Base-by-base conservation (phyloP, 2,888 invertebrate genomes). In the Ethmia dodecea region DNA sequence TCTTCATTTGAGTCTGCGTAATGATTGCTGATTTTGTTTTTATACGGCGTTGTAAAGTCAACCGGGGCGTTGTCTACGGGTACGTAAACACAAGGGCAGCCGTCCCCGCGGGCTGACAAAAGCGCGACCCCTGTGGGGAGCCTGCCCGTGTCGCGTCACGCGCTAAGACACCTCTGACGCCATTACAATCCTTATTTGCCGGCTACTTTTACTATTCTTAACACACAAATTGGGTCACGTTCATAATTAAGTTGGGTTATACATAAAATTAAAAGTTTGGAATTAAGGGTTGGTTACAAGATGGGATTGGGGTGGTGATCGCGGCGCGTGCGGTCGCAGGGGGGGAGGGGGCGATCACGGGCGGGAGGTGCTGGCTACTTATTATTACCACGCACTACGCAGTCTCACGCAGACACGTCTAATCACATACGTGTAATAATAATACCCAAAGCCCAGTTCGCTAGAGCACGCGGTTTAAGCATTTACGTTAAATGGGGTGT, bases 371-470 rank as follows among this genome's bases (percentile, higher is more conserved):
- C 26, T 31, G 67, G 66, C 68, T 70, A 70, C 72, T 76, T 76
- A 76, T 77, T 73, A 77, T 72, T 75, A 72, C 64, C 63, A 61
- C 57, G 45, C 46, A 38, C n/a, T n/a, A n/a, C n/a, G 28, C 15
- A 38, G 52, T 47, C 45, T 46, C 56, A 47, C 53, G 47, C 58
- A 56, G 69, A 64, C 63, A 68, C 66, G 60, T 66, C 62, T 67
- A 61, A 63, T 66, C 59, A 56, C 49, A 48, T 34, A 50, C 47
- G 47, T 50, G 50, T 64, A 63, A 59, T 60, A 65, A 65, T 61
- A 66, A 58, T 51, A 60, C 48, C 51, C 45, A 37, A 32, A 38
- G 38, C 35, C 35, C 33, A 47, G 48, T 52, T 55, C 48, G 49
- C 51, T 52, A 44, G 49, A 54, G 50, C 43, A 33, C 37, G 31